These are phyloP conservation scores for Pristiophorus japonicus DNA, from an alignment of 2,113 vertebrate species.

Conservation along the genomic window DNA sequence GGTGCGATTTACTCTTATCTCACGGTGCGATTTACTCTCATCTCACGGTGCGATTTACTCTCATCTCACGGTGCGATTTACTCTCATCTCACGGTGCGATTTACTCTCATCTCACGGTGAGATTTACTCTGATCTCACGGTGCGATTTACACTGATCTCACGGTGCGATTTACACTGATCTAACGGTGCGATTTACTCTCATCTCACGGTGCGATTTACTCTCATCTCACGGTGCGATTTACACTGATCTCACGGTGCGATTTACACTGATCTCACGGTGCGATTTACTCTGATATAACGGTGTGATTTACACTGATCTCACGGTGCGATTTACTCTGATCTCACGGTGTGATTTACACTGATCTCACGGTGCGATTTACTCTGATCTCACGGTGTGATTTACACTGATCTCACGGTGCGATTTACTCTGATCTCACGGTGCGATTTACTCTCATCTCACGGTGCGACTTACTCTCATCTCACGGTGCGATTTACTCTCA, in stretches of 20 bases:
- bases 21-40: background rate
- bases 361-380: background rate
- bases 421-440: background rate
- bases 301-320: background rate
- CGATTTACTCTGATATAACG: background rate
- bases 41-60: background rate
- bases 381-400: background rate
- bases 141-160: background rate
- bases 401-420: background rate
- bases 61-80: background rate
- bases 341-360: background rate
- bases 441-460: background rate
- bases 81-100: background rate
- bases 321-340: background rate
- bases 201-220: background rate
- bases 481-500: background rate
- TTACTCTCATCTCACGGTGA: background rate
- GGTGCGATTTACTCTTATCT: background rate
- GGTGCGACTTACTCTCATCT: no score
- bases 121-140: background rate
- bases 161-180: background rate
- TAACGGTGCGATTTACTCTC: background rate
- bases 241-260: background rate
- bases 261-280: background rate
- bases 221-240: background rate